phyloP scores from a whole-genome alignment of 1,140 invertebrate species.

The Pseudoatta argentina region DNA sequence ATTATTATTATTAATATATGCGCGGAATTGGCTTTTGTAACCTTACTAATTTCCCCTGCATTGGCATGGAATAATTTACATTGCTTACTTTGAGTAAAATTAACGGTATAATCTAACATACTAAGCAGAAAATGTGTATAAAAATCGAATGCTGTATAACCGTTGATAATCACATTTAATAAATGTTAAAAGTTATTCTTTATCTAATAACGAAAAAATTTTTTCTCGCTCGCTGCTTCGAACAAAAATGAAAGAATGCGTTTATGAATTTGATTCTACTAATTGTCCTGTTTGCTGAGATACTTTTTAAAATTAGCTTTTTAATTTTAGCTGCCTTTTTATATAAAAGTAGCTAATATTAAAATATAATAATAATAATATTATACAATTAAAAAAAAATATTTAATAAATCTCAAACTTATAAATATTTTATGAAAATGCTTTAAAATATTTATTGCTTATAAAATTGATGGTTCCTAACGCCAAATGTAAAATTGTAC shows the following conservation, averaged over 20 bases:
- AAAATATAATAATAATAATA: too few relatives aligned
- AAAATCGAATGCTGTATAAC: neutral
- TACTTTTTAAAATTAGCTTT: too few relatives aligned
- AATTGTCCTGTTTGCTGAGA: too few relatives aligned
- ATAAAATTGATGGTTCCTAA: too few relatives aligned
- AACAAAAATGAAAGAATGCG: neutral
- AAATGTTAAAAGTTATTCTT: neutral
- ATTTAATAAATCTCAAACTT: too few relatives aligned
- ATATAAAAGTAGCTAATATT: too few relatives aligned
- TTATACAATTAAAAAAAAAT: too few relatives aligned
- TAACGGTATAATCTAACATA: neutral
- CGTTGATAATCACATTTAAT: neutral
- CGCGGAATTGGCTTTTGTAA: neutral
- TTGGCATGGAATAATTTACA: slow-evolving; percentile 1
- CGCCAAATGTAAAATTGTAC: too few relatives aligned
- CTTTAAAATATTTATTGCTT: neutral
- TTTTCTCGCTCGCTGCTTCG: neutral
- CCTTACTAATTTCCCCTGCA: neutral
- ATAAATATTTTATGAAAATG: neutral
- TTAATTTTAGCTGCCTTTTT: too few relatives aligned
- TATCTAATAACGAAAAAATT: neutral
- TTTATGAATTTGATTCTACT: too few relatives aligned
- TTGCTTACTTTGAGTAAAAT: neutral
- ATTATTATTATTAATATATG: slow-evolving; percentile 1
- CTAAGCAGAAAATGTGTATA: neutral